Evolutionary conservation across 2,113 vertebrate species (phyloP).

Genomic region (Mus musculus): DNA sequence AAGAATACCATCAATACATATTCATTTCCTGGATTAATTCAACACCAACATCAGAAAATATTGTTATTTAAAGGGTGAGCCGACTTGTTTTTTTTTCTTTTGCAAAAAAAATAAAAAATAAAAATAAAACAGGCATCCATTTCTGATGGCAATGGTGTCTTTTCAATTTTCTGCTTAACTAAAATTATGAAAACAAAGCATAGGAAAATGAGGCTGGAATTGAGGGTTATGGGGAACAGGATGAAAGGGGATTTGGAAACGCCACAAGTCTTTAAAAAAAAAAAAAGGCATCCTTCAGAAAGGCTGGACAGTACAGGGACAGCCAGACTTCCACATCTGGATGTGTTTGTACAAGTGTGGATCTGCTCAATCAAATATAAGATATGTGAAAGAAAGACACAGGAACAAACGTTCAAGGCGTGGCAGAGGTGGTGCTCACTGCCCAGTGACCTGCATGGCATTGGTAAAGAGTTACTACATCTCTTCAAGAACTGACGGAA

Average conservation of each 20-base stretch:
- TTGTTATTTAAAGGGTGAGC: constrained; percentile 85
- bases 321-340: constrained; percentile 10
- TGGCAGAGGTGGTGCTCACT: background rate
- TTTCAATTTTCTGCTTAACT: constrained; percentile 81
- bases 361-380: constrained; percentile 33
- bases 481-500: constrained; percentile 42
- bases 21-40: constrained; percentile 90
- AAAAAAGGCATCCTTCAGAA: background rate
- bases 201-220: background rate
- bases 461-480: background rate
- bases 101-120: constrained; percentile 58
- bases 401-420: background rate
- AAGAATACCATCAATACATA: constrained; percentile 92
- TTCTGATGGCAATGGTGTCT: constrained; percentile 66
- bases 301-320: background rate
- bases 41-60: constrained; percentile 89
- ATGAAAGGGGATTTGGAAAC: background rate
- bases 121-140: constrained; percentile 65
- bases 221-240: background rate
- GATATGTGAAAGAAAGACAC: constrained; percentile 17
- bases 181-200: constrained; percentile 28
- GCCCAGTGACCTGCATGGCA: background rate
- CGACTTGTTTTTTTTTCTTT: constrained; percentile 84
- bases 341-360: background rate
- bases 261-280: constrained; percentile 33